Evolutionary conservation across 2,113 vertebrate species (phyloP).

Genomic region (Pycnonotus jocosus): DNA sequence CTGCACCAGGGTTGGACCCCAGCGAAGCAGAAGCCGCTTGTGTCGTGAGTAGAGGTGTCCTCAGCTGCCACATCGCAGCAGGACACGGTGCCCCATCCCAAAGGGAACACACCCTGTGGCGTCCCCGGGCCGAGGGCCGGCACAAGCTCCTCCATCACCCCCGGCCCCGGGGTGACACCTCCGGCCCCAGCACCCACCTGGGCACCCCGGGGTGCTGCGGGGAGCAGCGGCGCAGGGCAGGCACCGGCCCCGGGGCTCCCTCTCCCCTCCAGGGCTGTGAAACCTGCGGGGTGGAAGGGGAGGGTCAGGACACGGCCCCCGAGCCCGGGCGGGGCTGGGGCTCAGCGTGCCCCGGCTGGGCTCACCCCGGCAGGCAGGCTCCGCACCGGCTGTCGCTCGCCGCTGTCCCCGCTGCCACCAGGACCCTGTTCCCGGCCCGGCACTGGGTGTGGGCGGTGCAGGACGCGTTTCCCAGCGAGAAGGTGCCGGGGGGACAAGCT

Average conservation of each 20-base stretch:
- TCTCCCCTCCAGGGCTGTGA: slow-evolving; percentile 22
- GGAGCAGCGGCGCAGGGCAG: slow-evolving; percentile 52
- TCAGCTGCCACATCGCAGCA: not conserved
- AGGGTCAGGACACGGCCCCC: not conserved
- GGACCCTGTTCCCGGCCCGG: slow-evolving; percentile 57
- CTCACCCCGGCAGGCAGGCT: slow-evolving; percentile 82
- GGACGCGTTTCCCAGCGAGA: slow-evolving; percentile 70
- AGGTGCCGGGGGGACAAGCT: slow-evolving; percentile 77
- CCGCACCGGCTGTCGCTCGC: slow-evolving; percentile 77
- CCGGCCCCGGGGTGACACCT: not conserved
- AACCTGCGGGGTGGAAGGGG: slow-evolving; percentile 41
- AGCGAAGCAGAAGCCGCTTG: not conserved
- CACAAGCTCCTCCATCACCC: not conserved
- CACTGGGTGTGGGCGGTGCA: slow-evolving; percentile 80
- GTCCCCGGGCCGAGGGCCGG: fast-evolving
- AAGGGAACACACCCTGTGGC: not conserved
- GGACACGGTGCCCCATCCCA: not conserved
- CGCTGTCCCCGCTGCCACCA: slow-evolving; percentile 57
- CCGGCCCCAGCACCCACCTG: slow-evolving; percentile 46
- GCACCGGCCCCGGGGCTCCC: slow-evolving; percentile 28
- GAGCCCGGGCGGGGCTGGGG: fast-evolving
- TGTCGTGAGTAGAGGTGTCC: fast-evolving
- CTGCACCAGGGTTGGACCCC: not conserved
- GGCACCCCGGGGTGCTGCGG: slow-evolving; percentile 34
- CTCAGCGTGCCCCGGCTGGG: fast-evolving